phyloP scores from a whole-genome alignment of 2,113 vertebrate species.

The Corvus cornix region DNA sequence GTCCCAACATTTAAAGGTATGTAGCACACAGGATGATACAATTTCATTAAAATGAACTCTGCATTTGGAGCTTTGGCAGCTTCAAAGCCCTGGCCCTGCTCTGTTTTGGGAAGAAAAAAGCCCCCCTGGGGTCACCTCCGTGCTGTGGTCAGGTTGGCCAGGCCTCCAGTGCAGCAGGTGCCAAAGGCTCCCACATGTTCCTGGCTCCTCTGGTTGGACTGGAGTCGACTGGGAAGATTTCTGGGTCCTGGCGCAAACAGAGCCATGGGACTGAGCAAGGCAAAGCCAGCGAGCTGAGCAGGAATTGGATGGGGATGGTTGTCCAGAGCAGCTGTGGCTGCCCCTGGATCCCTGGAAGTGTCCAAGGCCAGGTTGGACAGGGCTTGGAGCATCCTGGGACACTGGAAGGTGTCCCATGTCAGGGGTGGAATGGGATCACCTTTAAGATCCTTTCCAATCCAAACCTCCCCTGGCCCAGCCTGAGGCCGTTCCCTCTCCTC shows the following conservation, averaged over 20 bases:
- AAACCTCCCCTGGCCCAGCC: background rate
- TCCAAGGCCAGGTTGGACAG: background rate
- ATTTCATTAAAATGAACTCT: background rate
- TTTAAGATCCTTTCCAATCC: background rate
- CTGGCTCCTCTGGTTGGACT: background rate
- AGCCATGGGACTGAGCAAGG: background rate
- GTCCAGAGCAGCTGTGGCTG: background rate
- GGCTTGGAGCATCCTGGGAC: background rate
- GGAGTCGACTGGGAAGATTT: background rate
- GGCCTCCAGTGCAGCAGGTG: background rate
- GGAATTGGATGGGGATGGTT: background rate
- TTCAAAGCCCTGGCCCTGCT: background rate
- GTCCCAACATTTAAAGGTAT: background rate
- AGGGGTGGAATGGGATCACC: background rate
- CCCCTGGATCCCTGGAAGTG: background rate
- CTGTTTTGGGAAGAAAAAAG: background rate
- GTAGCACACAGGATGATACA: background rate
- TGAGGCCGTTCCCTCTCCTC: background rate
- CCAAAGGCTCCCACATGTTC: background rate
- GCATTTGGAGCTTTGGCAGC: background rate
- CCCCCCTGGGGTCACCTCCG: fast-evolving
- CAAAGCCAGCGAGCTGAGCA: background rate
- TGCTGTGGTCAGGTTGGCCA: background rate
- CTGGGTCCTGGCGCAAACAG: background rate
- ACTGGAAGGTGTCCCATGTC: background rate